These are phyloP conservation scores for Oriolus oriolus DNA, from an alignment of 2,113 vertebrate species.

Conservation along the genomic window DNA sequence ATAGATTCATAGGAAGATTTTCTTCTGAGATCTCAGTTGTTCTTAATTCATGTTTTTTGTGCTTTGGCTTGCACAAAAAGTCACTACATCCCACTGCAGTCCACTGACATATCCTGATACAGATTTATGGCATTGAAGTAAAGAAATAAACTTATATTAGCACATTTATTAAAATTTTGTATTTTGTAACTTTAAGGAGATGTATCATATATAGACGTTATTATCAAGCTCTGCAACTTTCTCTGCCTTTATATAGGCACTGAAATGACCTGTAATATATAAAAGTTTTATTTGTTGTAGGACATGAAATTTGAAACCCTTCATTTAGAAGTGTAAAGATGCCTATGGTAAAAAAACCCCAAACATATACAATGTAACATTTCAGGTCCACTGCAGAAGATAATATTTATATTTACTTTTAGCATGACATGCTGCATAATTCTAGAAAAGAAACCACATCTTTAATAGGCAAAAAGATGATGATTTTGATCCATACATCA, in stretches of 20 bases:
- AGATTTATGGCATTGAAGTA: not conserved
- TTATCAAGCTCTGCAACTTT: not conserved
- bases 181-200: not conserved
- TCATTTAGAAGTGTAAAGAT: not conserved
- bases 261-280: not conserved
- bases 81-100: not conserved
- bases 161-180: not conserved
- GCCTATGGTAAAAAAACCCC: not conserved
- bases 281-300: not conserved
- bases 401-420: not conserved
- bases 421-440: not conserved
- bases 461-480: not conserved
- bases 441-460: not conserved
- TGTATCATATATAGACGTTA: not conserved
- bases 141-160: not conserved
- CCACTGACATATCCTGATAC: not conserved
- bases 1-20: not conserved
- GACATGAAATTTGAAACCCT: not conserved
- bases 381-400: not conserved
- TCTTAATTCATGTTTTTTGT: not conserved
- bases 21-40: not conserved
- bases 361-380: not conserved
- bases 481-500: not conserved
- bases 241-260: not conserved
- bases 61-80: not conserved